Evolutionary conservation across 2,797 vertebrate genomes (phyloP).

Genomic region (Cetoscarus ocellatus): DNA sequence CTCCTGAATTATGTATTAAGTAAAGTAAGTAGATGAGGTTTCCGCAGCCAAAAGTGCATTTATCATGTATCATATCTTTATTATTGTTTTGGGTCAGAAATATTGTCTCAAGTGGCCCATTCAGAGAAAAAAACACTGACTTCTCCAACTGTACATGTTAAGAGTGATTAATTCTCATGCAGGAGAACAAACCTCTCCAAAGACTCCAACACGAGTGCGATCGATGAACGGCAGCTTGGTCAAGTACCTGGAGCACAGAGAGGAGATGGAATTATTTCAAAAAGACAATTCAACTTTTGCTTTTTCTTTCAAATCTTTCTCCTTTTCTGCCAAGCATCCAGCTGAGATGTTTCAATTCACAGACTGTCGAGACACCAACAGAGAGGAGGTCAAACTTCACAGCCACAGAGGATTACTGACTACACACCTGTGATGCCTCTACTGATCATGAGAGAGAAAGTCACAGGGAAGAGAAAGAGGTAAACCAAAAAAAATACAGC

Average conservation of each 20-base stretch:
- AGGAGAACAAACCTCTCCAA: conserved; percentile 77
- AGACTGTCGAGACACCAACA: not conserved
- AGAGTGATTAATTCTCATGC: not conserved
- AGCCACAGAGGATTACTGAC: not conserved
- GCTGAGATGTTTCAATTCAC: not conserved
- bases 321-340: not conserved
- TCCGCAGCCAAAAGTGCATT: no score
- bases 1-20: no score
- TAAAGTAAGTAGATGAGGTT: no score
- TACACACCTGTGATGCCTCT: not conserved
- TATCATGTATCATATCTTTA: no score
- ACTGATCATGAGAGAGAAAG: not conserved
- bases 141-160: no score
- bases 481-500: not conserved
- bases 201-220: conserved; percentile 80
- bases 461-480: not conserved
- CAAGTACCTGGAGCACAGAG: conserved; percentile 72
- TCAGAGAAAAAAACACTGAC: no score
- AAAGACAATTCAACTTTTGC: not conserved
- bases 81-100: no score
- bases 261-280: not conserved
- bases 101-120: no score
- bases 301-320: not conserved
- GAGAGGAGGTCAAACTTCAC: conserved; percentile 21
- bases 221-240: conserved; percentile 80